Conservation (phyloP, 2,797 vertebrate genomes). For the Mallotus villosus region DNA sequence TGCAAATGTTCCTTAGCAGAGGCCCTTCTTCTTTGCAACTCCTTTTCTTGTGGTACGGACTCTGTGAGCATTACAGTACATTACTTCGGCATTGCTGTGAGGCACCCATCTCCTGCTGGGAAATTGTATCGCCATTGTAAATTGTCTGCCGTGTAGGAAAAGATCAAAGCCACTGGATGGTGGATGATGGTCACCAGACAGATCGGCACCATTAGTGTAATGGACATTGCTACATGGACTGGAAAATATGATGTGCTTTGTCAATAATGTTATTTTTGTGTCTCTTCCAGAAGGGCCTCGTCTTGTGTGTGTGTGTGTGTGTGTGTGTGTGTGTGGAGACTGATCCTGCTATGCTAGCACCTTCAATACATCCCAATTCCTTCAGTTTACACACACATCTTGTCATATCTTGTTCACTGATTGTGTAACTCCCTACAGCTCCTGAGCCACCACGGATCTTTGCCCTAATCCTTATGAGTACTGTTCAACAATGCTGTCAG, state of each 20-base stretch:
- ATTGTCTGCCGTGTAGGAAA: constrained; percentile 60
- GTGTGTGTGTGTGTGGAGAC: neutral
- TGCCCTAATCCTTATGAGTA: constrained; percentile 63
- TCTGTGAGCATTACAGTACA: constrained; percentile 59
- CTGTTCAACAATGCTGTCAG: constrained; percentile 59
- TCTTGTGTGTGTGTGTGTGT: neutral
- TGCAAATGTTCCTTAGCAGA: constrained; percentile 73
- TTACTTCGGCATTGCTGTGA: constrained; percentile 58
- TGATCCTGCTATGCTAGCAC: neutral
- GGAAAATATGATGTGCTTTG: constrained; percentile 53
- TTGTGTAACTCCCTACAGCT: constrained; percentile 57
- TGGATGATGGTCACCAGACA: constrained; percentile 58
- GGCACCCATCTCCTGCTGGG: constrained; percentile 62
- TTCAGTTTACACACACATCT: constrained; percentile 55
- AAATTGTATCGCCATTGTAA: constrained; percentile 72
- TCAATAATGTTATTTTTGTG: constrained; percentile 63
- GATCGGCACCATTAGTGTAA: constrained; percentile 66
- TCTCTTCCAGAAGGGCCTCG: constrained; percentile 45
- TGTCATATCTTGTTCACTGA: constrained; percentile 63
- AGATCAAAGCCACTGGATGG: constrained; percentile 67
- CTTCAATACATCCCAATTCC: constrained; percentile 59
- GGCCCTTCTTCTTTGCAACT: constrained; percentile 39
- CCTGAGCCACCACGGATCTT: constrained; percentile 59
- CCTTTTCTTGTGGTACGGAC: neutral
- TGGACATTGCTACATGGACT: constrained; percentile 54